These are phyloP conservation scores for Amazona guildingii DNA, from an alignment of 2,113 vertebrate species.

Conservation along the genomic window DNA sequence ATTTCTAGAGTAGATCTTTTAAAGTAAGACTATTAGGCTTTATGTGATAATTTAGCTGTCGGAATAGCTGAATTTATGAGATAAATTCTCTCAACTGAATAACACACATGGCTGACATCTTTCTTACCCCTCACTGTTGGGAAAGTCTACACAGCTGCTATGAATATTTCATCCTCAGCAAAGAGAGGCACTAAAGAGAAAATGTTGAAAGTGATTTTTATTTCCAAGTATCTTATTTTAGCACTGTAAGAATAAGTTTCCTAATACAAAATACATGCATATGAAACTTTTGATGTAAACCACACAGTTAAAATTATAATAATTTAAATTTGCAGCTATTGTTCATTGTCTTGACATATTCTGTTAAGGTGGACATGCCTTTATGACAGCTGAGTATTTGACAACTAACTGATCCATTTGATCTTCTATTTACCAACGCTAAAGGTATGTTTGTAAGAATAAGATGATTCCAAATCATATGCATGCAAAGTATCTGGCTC, in stretches of 20 bases:
- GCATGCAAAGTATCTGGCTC: not conserved
- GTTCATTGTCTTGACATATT: not conserved
- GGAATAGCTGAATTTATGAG: slow-evolving; percentile 20
- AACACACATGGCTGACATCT: not conserved
- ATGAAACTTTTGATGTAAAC: not conserved
- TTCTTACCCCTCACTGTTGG: not conserved
- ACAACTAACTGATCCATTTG: not conserved
- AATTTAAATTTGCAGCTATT: not conserved
- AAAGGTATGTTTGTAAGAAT: not conserved
- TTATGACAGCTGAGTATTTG: not conserved
- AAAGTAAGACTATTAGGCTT: not conserved
- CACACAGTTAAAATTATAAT: not conserved
- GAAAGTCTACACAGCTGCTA: not conserved
- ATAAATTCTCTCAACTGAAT: not conserved
- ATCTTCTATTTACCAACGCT: not conserved
- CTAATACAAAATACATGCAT: not conserved
- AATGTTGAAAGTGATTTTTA: not conserved
- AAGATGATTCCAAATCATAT: not conserved
- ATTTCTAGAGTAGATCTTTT: slow-evolving; percentile 4
- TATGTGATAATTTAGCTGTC: slow-evolving; percentile 13
- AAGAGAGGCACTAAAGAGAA: not conserved
- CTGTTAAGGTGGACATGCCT: not conserved
- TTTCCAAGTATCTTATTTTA: not conserved
- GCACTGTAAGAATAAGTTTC: not conserved
- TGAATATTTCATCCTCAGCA: not conserved